Percentiles rank a stretch among this genome's conserved stretches.
These are phyloP conservation scores for Sycobia sp. DNA, from an alignment of 1,140 invertebrate species.

Conservation along the genomic window DNA sequence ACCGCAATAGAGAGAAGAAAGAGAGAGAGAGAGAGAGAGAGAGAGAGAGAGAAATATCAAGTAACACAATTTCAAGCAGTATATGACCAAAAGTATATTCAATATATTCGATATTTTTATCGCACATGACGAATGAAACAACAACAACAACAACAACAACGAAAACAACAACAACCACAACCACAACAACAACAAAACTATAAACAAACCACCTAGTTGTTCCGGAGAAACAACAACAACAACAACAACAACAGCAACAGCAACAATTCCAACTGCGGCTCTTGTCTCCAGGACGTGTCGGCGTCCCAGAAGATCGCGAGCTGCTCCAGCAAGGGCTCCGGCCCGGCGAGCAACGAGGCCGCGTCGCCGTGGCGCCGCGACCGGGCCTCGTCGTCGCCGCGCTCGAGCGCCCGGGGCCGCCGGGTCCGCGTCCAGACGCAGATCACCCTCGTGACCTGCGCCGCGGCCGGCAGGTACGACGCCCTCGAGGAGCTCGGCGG, in stretches of 20 bases:
- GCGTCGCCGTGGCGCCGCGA: conserved; percentile 27
- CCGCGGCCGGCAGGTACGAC: conserved; percentile 1
- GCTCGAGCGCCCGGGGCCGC: background rate
- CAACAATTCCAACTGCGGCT: background rate
- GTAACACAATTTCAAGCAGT: no score
- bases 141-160: no score
- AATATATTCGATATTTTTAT: no score
- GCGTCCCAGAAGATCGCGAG: conserved; percentile 18
- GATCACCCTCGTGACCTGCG: conserved; percentile 4
- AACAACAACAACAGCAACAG: conserved; percentile 4
- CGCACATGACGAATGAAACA: no score
- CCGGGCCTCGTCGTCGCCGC: conserved; percentile 18
- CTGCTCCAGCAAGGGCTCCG: conserved; percentile 22
- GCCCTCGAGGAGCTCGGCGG: background rate
- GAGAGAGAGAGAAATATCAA: background rate
- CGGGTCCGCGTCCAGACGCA: conserved; percentile 6
- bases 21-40: background rate
- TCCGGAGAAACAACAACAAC: background rate
- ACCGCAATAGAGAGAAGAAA: background rate
- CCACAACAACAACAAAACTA: no score
- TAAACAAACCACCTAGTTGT: no score
- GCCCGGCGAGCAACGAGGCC: conserved; percentile 18
- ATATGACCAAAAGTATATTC: no score
- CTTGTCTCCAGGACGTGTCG: conserved; percentile 18
- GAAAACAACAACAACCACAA: no score